A percentile compares a stretch with the other conserved stretches of the same genome.
Evolutionary conservation across 2,113 vertebrate genomes (phyloP).

Genomic region (Phaetusa simplex): DNA sequence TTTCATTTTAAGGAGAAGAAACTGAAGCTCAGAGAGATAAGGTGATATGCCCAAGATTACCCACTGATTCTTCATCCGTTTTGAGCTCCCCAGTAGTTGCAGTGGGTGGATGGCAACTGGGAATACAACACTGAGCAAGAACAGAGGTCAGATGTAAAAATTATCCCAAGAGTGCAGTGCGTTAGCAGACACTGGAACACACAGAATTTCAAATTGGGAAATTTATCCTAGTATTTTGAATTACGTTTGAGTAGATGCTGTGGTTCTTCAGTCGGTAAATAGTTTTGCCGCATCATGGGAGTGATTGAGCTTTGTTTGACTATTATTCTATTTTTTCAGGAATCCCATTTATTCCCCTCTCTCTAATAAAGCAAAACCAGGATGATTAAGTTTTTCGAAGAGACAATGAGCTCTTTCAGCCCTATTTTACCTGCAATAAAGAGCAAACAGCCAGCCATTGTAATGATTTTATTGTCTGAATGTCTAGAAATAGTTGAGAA

Average conservation of each 20-base stretch:
- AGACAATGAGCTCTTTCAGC: not conserved
- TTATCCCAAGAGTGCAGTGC: not conserved
- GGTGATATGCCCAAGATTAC: not conserved
- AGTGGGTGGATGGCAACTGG: not conserved
- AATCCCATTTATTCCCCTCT: not conserved
- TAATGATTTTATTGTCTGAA: not conserved
- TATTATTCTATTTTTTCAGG: not conserved
- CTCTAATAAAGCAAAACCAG: not conserved
- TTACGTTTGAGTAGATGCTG: not conserved
- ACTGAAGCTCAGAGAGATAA: not conserved
- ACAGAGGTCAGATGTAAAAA: not conserved
- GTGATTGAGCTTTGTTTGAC: not conserved
- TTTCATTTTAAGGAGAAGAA: not conserved
- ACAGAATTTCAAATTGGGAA: not conserved
- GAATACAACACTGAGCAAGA: not conserved
- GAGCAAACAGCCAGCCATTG: not conserved
- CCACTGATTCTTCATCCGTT: not conserved
- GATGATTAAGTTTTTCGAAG: not conserved
- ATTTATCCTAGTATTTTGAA: not conserved
- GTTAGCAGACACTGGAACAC: not conserved
- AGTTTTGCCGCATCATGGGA: not conserved
- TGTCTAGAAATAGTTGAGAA: not conserved
- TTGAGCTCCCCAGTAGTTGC: not conserved
- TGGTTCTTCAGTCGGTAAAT: not conserved
- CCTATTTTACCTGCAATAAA: not conserved